These are phyloP conservation scores for Campaea margaritaria DNA, from an alignment of 2,888 invertebrate species.

Conservation along the genomic window DNA sequence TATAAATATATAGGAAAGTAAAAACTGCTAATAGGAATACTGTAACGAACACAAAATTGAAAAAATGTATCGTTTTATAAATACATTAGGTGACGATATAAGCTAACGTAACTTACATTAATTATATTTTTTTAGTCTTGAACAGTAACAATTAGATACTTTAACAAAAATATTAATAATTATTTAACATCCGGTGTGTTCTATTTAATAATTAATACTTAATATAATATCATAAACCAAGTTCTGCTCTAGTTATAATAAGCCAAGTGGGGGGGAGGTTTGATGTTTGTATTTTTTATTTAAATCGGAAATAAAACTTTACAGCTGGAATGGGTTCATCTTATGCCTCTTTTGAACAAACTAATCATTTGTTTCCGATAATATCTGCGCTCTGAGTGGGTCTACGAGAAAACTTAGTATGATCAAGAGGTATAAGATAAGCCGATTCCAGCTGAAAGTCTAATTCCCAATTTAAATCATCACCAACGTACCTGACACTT, in stretches of 20 bases:
- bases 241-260: conserved; percentile 54
- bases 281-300: no score
- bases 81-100: conserved; percentile 42
- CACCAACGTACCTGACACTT: no score
- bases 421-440: no score
- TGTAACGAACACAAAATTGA: conserved; percentile 36
- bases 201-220: conserved; percentile 59
- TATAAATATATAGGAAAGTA: conserved; percentile 40
- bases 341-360: no score
- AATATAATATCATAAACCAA: conserved; percentile 58
- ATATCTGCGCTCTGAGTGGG: no score
- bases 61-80: conserved; percentile 32
- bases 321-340: no score
- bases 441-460: no score
- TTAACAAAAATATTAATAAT: conserved; percentile 48
- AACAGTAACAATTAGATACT: conserved; percentile 55
- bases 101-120: conserved; percentile 52
- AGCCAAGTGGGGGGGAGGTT: no score
- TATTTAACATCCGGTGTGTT: conserved; percentile 60
- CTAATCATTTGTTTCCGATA: no score
- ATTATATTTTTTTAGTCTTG: conserved; percentile 46
- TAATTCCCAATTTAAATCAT: no score
- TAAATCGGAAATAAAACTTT: no score
- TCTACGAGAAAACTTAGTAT: no score
- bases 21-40: conserved; percentile 41